phyloP scores from a whole-genome alignment of 64 coral and sea anemone genomes.

The Porites australiensis region DNA sequence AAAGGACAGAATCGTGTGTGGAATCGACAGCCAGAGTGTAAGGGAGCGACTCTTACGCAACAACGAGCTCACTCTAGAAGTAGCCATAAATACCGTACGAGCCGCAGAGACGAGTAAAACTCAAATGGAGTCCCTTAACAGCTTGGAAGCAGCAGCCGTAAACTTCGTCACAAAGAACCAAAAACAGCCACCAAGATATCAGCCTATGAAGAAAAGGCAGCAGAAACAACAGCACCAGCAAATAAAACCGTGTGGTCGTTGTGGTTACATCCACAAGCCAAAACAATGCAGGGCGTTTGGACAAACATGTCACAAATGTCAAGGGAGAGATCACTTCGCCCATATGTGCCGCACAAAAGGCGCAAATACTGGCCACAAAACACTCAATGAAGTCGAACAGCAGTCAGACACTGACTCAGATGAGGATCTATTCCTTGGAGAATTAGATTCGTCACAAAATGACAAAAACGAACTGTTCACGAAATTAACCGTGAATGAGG shows the following conservation, averaged over 20 bases:
- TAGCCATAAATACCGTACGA: conserved; percentile 59
- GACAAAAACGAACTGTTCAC: conserved; percentile 43
- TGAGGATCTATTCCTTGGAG: conserved; percentile 46
- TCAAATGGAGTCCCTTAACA: conserved; percentile 56
- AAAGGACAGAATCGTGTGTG: conserved; percentile 77
- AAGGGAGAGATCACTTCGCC: conserved; percentile 57
- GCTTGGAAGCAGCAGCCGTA: conserved; percentile 19
- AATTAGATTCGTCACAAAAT: neutral
- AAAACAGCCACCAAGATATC: neutral
- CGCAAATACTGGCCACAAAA: conserved; percentile 7
- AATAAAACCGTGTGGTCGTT: conserved; percentile 35
- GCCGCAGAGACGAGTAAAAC: conserved; percentile 80
- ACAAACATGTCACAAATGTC: conserved; percentile 44
- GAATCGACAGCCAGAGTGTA: conserved; percentile 63
- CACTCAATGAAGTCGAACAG: conserved; percentile 13
- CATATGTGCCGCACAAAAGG: conserved; percentile 26
- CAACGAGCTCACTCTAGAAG: conserved; percentile 68
- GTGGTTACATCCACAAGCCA: conserved; percentile 18
- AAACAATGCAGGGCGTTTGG: conserved; percentile 53
- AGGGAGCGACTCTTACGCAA: conserved; percentile 71
- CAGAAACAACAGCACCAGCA: neutral
- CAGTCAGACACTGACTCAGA: neutral
- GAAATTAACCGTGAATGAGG: conserved; percentile 33
- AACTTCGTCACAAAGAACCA: neutral
- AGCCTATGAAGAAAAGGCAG: neutral